Percentiles rank a stretch among this genome's conserved stretches.
Evolutionary conservation across 2,797 vertebrate genomes (phyloP).

Genomic region (Discoglossus pictus): DNA sequence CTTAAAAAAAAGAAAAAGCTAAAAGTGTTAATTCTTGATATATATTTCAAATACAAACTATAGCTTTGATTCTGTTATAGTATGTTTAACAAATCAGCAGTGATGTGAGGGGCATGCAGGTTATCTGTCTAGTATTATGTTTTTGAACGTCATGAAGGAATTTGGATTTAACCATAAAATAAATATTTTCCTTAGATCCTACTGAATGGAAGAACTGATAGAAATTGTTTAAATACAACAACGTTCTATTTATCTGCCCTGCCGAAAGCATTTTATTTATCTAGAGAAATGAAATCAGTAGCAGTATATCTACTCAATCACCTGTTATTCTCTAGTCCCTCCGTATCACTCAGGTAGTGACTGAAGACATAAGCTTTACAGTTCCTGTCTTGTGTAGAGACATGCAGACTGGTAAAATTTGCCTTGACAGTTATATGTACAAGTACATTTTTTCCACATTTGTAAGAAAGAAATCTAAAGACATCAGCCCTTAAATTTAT

Average conservation of each 20-base stretch:
- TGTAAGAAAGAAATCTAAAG: too few species aligned
- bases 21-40: too few species aligned
- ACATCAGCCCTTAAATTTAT: too few species aligned
- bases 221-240: neutral
- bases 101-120: neutral
- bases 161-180: slow-evolving; percentile 7
- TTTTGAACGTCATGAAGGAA: neutral
- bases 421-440: neutral
- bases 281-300: neutral
- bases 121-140: neutral
- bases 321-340: slow-evolving; percentile 5
- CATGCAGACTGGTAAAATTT: slow-evolving; percentile 4
- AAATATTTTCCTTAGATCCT: slow-evolving; percentile 9
- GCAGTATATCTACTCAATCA: neutral
- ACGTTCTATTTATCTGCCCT: neutral
- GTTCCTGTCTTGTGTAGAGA: slow-evolving; percentile 18
- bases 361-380: slow-evolving; percentile 1
- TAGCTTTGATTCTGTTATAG: too few species aligned
- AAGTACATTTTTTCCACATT: too few species aligned
- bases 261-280: neutral
- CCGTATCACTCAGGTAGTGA: slow-evolving; percentile 22
- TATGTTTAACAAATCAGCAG: too few species aligned
- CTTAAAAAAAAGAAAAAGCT: too few species aligned
- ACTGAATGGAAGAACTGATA: neutral
- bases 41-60: too few species aligned